Conservation (phyloP, 2,888 invertebrate species). For the Malthinus seriepunctatus region DNA sequence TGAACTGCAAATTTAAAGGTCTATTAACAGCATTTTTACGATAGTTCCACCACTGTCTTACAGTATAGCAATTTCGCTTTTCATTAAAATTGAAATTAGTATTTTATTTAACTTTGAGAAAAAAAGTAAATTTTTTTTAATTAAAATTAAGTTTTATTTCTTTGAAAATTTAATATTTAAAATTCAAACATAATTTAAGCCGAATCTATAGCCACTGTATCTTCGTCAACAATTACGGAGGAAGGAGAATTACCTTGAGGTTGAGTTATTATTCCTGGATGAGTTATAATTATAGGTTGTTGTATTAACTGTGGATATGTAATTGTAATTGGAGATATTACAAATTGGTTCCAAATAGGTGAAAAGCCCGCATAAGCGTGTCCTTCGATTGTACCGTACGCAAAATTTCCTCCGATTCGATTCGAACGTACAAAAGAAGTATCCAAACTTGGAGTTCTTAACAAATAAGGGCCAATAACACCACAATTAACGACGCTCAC, state of each 20-base stretch:
- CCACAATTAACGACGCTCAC: not conserved
- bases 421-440: constrained; percentile 58
- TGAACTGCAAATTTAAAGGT: too few relatives aligned
- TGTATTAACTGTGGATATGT: constrained; percentile 25
- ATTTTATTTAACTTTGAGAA: too few relatives aligned
- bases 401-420: constrained; percentile 60
- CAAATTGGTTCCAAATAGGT: constrained; percentile 47
- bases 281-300: constrained; percentile 13
- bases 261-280: constrained; percentile 20
- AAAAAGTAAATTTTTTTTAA: not conserved
- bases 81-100: too few relatives aligned
- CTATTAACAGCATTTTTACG: too few relatives aligned
- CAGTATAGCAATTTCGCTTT: too few relatives aligned
- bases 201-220: constrained; percentile 43
- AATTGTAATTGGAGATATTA: constrained; percentile 24
- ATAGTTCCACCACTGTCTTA: too few relatives aligned
- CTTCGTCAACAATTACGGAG: constrained; percentile 38
- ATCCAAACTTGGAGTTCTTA: constrained; percentile 57
- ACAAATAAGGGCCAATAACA: constrained; percentile 29
- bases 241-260: constrained; percentile 27
- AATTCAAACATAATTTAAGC: constrained; percentile 27
- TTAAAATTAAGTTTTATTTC: not conserved
- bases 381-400: constrained; percentile 58
- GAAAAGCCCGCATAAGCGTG: constrained; percentile 57
- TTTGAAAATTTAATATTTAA: not conserved